Conservation (phyloP, 2,113 vertebrate genomes). For the Centropus unirufus region DNA sequence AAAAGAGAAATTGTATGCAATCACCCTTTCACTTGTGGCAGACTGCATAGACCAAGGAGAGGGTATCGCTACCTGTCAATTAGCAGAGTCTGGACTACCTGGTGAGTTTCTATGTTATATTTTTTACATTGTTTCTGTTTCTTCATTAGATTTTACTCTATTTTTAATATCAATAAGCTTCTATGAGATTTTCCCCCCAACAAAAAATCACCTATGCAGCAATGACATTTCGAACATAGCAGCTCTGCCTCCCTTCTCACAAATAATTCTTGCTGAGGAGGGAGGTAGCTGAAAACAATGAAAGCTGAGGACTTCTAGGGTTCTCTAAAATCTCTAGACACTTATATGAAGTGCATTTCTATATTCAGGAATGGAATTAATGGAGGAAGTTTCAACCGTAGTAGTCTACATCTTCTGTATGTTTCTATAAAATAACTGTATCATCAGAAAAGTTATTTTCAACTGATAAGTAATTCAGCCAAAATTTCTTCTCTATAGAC, state of each 20-base stretch:
- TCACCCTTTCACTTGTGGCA: not conserved
- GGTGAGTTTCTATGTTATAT: not conserved
- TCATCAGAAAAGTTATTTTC: not conserved
- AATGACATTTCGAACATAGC: not conserved
- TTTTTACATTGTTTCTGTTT: not conserved
- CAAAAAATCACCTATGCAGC: accelerated
- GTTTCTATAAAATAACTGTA: not conserved
- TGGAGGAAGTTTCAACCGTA: not conserved
- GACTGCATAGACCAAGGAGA: not conserved
- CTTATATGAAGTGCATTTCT: not conserved
- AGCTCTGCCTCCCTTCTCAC: not conserved
- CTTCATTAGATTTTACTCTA: not conserved
- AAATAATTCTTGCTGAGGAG: not conserved
- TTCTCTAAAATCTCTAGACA: not conserved
- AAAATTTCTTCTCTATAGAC: not conserved
- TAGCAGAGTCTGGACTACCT: not conserved
- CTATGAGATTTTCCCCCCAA: not conserved
- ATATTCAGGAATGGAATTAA: not conserved
- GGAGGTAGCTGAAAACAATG: not conserved
- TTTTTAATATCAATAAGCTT: not conserved
- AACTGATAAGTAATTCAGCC: not conserved
- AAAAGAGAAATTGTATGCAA: not conserved
- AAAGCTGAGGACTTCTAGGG: not conserved
- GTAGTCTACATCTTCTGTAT: not conserved
- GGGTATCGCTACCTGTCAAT: not conserved